phyloP scores from a whole-genome alignment of 2,888 invertebrate species.

The Drosophila stalkeri region DNA sequence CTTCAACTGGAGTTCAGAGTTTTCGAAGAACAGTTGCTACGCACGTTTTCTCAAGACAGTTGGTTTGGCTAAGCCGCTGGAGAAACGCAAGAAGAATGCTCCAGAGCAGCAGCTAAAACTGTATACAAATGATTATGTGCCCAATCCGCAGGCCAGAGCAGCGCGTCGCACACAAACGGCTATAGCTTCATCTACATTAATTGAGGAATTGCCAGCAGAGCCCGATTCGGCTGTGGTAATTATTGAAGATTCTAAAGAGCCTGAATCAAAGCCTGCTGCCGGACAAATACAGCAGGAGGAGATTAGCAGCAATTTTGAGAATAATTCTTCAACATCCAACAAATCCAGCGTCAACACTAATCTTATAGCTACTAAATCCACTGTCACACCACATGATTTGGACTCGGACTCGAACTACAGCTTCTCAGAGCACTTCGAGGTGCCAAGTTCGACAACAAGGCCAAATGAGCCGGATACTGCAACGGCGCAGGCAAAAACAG shows the following conservation, averaged over 20 bases:
- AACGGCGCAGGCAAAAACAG: slow-evolving; percentile 6
- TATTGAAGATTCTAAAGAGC: background rate
- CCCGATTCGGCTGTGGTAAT: background rate
- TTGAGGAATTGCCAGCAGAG: slow-evolving; percentile 8
- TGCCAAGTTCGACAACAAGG: slow-evolving; percentile 51
- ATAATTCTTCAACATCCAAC: slow-evolving; percentile 1
- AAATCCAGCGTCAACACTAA: background rate
- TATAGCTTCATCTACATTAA: slow-evolving; percentile 1
- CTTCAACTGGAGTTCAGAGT: slow-evolving; percentile 71
- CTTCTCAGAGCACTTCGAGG: slow-evolving; percentile 84
- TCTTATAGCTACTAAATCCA: background rate
- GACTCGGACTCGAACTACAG: slow-evolving; percentile 85
- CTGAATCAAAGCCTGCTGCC: background rate
- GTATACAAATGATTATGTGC: slow-evolving; percentile 49
- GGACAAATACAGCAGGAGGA: slow-evolving; percentile 42
- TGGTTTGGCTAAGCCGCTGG: slow-evolving; percentile 66
- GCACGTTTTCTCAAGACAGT: slow-evolving; percentile 81
- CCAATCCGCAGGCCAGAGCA: slow-evolving; percentile 62
- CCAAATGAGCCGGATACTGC: slow-evolving; percentile 4
- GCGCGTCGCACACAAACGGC: slow-evolving; percentile 15
- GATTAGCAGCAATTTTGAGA: slow-evolving; percentile 49
- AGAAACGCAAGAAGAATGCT: slow-evolving; percentile 10
- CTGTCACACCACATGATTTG: slow-evolving; percentile 47
- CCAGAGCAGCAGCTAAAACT: slow-evolving; percentile 3
- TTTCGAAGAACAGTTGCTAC: slow-evolving; percentile 70